Base-by-base conservation (phyloP, 1,140 invertebrate species). In the Drosophila sproati region DNA sequence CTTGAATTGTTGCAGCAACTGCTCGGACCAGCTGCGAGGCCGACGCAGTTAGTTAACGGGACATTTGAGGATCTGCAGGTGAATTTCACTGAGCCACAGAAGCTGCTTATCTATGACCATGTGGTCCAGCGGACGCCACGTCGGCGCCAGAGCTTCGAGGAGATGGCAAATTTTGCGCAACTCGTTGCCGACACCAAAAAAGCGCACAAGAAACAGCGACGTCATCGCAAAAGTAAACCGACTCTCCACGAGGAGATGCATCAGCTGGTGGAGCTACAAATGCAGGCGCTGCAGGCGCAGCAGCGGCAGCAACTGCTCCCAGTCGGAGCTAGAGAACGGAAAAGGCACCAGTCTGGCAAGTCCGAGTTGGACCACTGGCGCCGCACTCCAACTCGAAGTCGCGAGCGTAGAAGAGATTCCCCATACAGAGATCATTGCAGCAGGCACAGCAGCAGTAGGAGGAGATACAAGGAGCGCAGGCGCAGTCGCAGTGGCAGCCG, bases 191-290 rank as follows among this genome's bases (percentile, higher is more conserved):
- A 67, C 4, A 86, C 80, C 2, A 81, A 76, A 8, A 35, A 63
- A 5, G 87, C 77, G n/a, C 73, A 73, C 5, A 67, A 74, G n/a
- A 73, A 64, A 6, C 75, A 78, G 34, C 69, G 82, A 0, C 75
- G 80, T 3, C 66, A 92, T 60, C 85, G 91, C 5, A 89, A 79
- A n/a, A 83, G 72, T 55, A 90, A 85, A 62, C 82, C 78, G 5
- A 91, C 91, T 10, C 43, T 83, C 1, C 80, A 69, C 29, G 91
- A 92, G 73, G 82, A 92, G 48, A 70, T 91, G 47, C 78, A 86
- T 28, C 76, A 78, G 50, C 60, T 92, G 31, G 62, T 92, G 10
- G 48, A 80, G 4, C 43, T 92, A 4, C 91, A 92, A 55, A 92
- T 92, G 91, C 57, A 81, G 48, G 91, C 91, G 5, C 50, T 78